A percentile compares a stretch with the other conserved stretches of the same genome.
Evolutionary conservation across 1,140 invertebrate species (phyloP).

Genomic region (Heliconius congener): DNA sequence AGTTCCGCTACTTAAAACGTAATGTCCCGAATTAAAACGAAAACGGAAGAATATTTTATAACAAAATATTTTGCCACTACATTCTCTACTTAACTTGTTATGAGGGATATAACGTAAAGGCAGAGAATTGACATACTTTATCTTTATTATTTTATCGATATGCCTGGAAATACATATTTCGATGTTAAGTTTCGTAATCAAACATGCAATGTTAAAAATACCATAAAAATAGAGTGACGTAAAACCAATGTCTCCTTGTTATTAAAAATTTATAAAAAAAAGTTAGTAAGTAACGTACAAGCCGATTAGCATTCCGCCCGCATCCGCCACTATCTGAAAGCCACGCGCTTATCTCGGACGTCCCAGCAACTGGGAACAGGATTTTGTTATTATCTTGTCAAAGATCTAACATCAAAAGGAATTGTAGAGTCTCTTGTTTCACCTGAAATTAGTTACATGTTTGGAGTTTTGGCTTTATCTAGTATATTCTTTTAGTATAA

Average conservation of each 20-base stretch:
- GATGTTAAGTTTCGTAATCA: too few species aligned
- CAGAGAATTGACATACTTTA: too few species aligned
- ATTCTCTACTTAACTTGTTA: too few species aligned
- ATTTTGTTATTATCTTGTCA: constrained; percentile 17
- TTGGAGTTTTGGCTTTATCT: neutral
- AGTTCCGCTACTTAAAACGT: too few species aligned
- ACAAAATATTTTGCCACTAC: too few species aligned
- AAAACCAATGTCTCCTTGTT: too few species aligned
- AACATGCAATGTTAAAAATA: too few species aligned
- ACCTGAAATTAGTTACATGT: neutral
- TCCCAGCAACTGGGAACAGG: constrained; percentile 11
- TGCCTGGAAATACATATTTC: too few species aligned
- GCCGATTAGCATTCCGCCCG: constrained; percentile 22
- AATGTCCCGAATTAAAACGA: too few species aligned
- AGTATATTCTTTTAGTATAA: neutral
- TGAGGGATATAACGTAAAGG: too few species aligned
- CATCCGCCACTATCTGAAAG: constrained; percentile 22
- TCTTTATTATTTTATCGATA: too few species aligned
- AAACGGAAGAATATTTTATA: too few species aligned
- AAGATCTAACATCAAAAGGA: constrained; percentile 20
- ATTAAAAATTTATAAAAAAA: neutral
- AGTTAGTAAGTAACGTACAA: neutral
- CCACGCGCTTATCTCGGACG: constrained; percentile 18
- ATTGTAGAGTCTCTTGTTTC: neutral
- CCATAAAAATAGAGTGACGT: neutral